Evolutionary conservation across 1,140 invertebrate species (phyloP), one percentile per base, ranked within the genome.

Genomic region (Drosophila cardini): DNA sequence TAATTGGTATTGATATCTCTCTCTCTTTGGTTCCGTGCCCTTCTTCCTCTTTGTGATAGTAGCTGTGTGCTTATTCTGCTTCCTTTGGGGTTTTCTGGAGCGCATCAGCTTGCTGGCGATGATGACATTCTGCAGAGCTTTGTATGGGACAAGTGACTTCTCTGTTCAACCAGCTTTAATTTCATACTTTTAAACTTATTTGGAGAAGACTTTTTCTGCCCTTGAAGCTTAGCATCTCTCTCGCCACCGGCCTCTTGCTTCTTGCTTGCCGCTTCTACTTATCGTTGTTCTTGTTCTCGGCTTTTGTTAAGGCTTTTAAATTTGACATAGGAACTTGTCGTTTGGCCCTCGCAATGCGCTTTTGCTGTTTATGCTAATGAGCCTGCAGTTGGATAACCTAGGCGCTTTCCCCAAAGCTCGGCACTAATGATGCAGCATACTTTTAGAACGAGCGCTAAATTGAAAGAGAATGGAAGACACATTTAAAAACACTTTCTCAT

Each of bases 391-490:
- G 21, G 21, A 53, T 30, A 18, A 55, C 55, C 9, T 26, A 50
- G 45, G 13, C 32, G 60, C 45, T 55, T 21, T 26, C 32, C 30
- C 38, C 81, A 43, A 68, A 60, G 52, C 67, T 77, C 71, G 83
- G 73, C 83, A 83, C 83, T 87, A 87, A 87, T 87, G 83, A 87
- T 87, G 83, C 76, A 71, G 76, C 76, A 80, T 83, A 80, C 72
- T 86, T 83, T 89, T 83, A 87, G 84, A 84, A 63, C 80, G 82
- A 69, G 83, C 80, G 80, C 83, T 87, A 87, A 83, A 87, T 83
- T 83, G 75, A 85, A 83, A 84, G 70, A 76, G 73, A 84, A 78
- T 80, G 81, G 56, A 72, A 72, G 82, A 79, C 78, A 73, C 70
- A 79, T 84, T 80, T 87, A 71, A 73, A 79, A 78, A 87, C 75